These are phyloP conservation scores for Fregetta grallaria DNA, from an alignment of 2,113 vertebrate genomes.

Conservation along the genomic window DNA sequence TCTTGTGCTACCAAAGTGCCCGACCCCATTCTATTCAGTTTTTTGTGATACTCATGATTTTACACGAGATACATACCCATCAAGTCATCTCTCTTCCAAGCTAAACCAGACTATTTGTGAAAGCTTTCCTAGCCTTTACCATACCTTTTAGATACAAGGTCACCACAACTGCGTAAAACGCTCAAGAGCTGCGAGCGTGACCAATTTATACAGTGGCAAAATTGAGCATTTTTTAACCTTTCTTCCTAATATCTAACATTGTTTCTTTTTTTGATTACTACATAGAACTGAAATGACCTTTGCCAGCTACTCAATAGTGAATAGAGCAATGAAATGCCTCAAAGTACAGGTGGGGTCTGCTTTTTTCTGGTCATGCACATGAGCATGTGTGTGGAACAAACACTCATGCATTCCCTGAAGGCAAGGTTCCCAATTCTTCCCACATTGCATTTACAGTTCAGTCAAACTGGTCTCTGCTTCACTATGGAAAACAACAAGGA, in stretches of 20 bases:
- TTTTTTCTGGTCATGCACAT: neutral
- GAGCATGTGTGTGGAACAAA: neutral
- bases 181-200: neutral
- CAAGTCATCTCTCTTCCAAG: neutral
- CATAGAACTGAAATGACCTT: neutral
- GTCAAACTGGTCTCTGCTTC: neutral
- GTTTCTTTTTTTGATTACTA: neutral
- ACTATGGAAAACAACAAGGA: neutral
- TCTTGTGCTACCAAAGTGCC: neutral
- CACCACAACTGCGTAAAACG: neutral
- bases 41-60: neutral
- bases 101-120: neutral
- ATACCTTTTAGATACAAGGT: fast-evolving
- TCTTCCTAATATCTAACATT: neutral
- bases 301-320: neutral
- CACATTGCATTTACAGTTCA: neutral
- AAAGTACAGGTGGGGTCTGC: neutral
- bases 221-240: neutral
- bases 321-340: neutral
- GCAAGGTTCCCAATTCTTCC: neutral
- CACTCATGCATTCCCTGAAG: neutral
- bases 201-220: neutral
- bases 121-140: neutral
- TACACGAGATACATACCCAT: neutral
- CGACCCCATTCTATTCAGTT: neutral